Conservation (phyloP, 1,140 invertebrate genomes). For the Euura lappo region DNA sequence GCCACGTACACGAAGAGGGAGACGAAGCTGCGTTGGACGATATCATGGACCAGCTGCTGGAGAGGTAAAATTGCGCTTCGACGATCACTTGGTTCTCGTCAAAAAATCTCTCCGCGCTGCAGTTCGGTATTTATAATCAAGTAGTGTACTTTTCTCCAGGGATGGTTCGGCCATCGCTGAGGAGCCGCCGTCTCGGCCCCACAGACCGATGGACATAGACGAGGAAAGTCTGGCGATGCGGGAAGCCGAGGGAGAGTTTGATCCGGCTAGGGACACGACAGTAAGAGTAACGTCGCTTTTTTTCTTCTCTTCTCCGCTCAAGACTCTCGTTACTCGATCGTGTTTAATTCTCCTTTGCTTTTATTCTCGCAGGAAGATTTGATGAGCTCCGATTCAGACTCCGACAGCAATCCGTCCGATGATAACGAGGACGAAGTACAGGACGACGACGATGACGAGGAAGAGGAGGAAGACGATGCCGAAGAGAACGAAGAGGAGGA, state of each 20-base stretch:
- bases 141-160: constrained; percentile 58
- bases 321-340: constrained; percentile 15
- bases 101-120: constrained; percentile 20
- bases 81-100: constrained; percentile 16
- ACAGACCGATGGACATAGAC: constrained; percentile 59
- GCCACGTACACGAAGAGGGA: constrained; percentile 60
- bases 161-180: constrained; percentile 54
- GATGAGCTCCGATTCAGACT: constrained; percentile 65
- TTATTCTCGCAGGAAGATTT: constrained; percentile 59
- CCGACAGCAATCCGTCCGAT: constrained; percentile 55
- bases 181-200: constrained; percentile 52
- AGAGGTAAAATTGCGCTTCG: constrained; percentile 54
- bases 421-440: constrained; percentile 66
- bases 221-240: constrained; percentile 55
- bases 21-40: constrained; percentile 68
- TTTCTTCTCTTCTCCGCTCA: constrained; percentile 14
- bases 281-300: constrained; percentile 47
- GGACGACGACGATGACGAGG: constrained; percentile 66
- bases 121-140: constrained; percentile 56
- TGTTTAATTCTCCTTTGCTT: constrained; percentile 8
- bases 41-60: constrained; percentile 74
- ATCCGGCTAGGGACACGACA: constrained; percentile 55
- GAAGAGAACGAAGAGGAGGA: constrained; percentile 68
- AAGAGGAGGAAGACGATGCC: constrained; percentile 65
- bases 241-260: constrained; percentile 53